A percentile compares a stretch with the other conserved stretches of the same genome.
Conservation (phyloP, 2,797 vertebrate species). For the Intellagama lesueurii region DNA sequence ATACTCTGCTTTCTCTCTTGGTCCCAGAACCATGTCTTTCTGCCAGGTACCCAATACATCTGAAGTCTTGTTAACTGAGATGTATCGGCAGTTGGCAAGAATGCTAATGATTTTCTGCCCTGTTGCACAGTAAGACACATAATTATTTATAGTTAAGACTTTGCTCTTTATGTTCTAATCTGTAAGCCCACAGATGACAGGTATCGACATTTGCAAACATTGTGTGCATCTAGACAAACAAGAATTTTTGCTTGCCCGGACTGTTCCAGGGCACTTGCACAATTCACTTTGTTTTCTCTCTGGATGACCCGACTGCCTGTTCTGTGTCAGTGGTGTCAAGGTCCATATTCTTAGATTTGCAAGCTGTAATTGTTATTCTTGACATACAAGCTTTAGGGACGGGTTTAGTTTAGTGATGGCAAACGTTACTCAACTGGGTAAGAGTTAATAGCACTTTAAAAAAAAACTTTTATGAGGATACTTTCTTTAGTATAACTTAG, state of each 20-base stretch:
- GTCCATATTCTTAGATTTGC: neutral
- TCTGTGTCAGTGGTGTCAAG: neutral
- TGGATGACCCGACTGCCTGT: neutral
- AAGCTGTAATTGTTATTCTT: neutral
- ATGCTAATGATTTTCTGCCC: neutral
- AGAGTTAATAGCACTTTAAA: neutral
- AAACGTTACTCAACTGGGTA: neutral
- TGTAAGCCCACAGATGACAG: neutral
- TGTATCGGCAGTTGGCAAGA: neutral
- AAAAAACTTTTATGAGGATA: neutral
- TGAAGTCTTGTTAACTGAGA: neutral
- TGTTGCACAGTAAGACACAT: neutral
- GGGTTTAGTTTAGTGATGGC: neutral
- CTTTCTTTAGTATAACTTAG: neutral
- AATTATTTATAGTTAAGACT: neutral
- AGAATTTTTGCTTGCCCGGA: neutral
- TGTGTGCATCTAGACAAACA: neutral
- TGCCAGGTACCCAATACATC: neutral
- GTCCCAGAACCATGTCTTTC: neutral
- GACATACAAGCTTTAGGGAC: neutral
- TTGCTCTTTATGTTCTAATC: neutral
- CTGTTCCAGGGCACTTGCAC: neutral
- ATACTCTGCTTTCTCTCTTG: conserved; percentile 4
- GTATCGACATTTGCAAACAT: neutral
- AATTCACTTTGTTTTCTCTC: neutral